These are phyloP conservation scores for Scotopteryx bipunctaria DNA, from an alignment of 2,888 invertebrate species.

Conservation along the genomic window DNA sequence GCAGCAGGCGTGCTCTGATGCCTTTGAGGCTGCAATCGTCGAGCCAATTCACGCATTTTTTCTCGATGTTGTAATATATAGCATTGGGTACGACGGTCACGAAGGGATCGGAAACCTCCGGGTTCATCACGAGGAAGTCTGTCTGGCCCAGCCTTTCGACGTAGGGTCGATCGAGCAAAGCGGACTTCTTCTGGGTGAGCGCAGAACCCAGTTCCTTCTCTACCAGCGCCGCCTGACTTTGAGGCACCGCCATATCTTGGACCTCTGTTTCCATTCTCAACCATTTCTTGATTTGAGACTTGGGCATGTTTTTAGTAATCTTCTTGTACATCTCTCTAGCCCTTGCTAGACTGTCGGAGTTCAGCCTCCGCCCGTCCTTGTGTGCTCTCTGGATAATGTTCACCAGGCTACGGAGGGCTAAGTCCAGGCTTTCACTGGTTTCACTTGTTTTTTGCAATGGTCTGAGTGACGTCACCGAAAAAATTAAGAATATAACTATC, in stretches of 20 bases:
- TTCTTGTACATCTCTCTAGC: conserved; percentile 9
- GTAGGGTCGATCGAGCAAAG: conserved; percentile 50
- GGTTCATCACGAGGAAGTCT: conserved; percentile 61
- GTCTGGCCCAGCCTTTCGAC: conserved; percentile 55
- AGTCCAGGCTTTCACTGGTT: neutral
- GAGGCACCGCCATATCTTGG: neutral
- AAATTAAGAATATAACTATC: conserved; percentile 9
- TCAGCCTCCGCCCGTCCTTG: conserved; percentile 5
- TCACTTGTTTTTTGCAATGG: neutral
- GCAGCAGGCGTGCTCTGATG: conserved; percentile 51
- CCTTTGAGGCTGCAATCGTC: conserved; percentile 66
- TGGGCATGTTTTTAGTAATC: conserved; percentile 17
- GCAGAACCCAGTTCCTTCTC: conserved; percentile 54
- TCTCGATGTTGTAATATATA: conserved; percentile 63
- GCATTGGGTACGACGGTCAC: conserved; percentile 66
- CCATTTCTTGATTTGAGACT: conserved; percentile 6
- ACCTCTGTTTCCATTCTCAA: neutral
- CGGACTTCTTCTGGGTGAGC: conserved; percentile 44
- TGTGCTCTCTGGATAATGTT: neutral
- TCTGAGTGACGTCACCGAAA: conserved; percentile 6
- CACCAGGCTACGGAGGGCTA: conserved; percentile 3
- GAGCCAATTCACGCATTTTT: conserved; percentile 71
- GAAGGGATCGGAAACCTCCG: conserved; percentile 48
- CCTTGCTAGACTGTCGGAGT: conserved; percentile 3
- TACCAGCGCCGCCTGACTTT: conserved; percentile 1